Base-by-base conservation (phyloP, 1,140 invertebrate genomes). In the Pseudachorutes palmiensis region DNA sequence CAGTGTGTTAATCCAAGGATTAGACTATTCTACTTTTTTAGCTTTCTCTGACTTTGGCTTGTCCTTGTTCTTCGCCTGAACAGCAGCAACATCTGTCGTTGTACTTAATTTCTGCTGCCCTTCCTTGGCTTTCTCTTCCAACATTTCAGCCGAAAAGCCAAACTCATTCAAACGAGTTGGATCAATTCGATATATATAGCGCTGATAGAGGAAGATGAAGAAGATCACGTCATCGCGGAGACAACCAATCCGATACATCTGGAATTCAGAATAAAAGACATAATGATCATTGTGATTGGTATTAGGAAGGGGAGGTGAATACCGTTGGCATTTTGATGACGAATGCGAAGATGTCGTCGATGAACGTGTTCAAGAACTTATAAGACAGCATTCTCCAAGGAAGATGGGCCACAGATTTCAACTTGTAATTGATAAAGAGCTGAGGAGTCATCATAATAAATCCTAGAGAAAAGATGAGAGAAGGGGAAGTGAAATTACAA, bases 391-490 rank as follows among this genome's bases (percentile, higher is more conserved):
- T 99, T 64, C 97, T 83, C 96, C 97, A 99, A 1, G 97, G 97
- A 68, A 99, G 81, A 82, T 99, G 97, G 12, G 97, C 97, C 0
- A 99, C 96, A 24, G 95, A 98, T 78, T 99, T 98, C 55, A 99
- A 78, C 81, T 99, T 99, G 78, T 99, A 99, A 79, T 99, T 99
- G 68, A 99, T 99, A 76, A 99, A 99, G 55, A 99, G 79, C 78
- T 98, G 96, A 9, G 97, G 96, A 2, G 96, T 99, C 97, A 99
- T 99, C 92, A 98, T 96, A 61, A 99, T 99, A 76, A 99, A 99
- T 64, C 97, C 85, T 87, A 74, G 41, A 73, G 74, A 70, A 67
- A 12, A 28, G 62, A n/a, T n/a, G n/a, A n/a, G n/a, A n/a, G n/a
- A n/a, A n/a, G n/a, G n/a, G n/a, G n/a, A n/a, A n/a, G n/a, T n/a